A percentile compares a stretch with the other conserved stretches of the same genome.
These are phyloP conservation scores for Cynaeus angustus DNA, from an alignment of 2,888 invertebrate genomes.

Conservation along the genomic window DNA sequence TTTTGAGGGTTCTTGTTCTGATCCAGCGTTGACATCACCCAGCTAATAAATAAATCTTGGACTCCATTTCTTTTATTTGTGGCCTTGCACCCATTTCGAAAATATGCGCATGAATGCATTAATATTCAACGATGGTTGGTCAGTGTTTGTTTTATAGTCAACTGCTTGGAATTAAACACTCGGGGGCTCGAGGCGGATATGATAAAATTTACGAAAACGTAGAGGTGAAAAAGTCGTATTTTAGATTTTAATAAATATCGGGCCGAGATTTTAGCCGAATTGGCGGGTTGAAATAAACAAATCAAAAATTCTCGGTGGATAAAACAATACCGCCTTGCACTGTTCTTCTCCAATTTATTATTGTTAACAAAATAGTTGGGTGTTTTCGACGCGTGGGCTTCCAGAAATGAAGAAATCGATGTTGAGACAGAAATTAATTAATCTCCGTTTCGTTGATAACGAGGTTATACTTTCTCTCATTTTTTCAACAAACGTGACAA, in stretches of 20 bases:
- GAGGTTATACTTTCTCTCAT: slow-evolving; percentile 30
- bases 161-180: neutral
- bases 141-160: neutral
- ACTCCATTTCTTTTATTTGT: slow-evolving; percentile 27
- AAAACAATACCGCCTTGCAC: neutral
- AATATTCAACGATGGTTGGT: slow-evolving; percentile 15
- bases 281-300: no score
- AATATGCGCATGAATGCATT: slow-evolving; percentile 25
- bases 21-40: neutral
- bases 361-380: slow-evolving; percentile 24
- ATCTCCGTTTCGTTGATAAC: slow-evolving; percentile 17
- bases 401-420: slow-evolving; percentile 21
- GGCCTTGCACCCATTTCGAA: slow-evolving; percentile 39
- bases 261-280: no score
- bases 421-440: slow-evolving; percentile 18
- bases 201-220: neutral
- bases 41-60: neutral
- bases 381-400: slow-evolving; percentile 12
- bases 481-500: neutral
- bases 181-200: neutral
- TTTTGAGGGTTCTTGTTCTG: neutral
- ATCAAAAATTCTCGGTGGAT: no score
- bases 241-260: no score
- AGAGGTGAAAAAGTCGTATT: neutral
- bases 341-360: neutral